These are phyloP conservation scores for Phoebastria nigripes DNA, from an alignment of 2,797 vertebrate genomes.

Conservation along the genomic window DNA sequence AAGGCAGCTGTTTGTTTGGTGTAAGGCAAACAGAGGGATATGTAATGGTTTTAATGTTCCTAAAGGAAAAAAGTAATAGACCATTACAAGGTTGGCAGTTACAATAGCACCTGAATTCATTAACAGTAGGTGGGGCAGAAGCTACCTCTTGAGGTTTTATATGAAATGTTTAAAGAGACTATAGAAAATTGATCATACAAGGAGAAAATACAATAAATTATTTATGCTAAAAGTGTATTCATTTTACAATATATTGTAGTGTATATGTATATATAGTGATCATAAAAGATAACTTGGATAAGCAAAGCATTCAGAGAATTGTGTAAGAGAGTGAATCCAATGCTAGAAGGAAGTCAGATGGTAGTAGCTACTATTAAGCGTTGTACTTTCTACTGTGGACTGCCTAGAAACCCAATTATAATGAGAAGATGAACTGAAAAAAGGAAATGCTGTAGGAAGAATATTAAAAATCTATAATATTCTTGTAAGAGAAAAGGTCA, in stretches of 20 bases:
- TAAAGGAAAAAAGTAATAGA: background rate
- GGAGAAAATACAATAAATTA: background rate
- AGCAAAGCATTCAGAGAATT: background rate
- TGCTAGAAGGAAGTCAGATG: background rate
- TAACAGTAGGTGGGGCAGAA: background rate
- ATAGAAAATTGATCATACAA: background rate
- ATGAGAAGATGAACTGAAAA: background rate
- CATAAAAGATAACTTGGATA: background rate
- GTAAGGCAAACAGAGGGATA: background rate
- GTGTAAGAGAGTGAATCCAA: background rate
- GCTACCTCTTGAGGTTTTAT: background rate
- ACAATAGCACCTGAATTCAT: background rate
- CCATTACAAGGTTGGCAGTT: background rate
- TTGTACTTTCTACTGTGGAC: background rate
- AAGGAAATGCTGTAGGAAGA: background rate
- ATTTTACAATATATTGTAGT: background rate
- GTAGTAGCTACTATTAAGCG: background rate
- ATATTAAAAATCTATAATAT: background rate
- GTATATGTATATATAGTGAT: too few relatives aligned
- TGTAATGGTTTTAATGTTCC: background rate
- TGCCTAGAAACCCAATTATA: background rate
- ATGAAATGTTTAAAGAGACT: background rate
- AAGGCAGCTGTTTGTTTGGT: background rate
- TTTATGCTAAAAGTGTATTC: background rate
- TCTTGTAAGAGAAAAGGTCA: background rate